Conservation (phyloP, 2,888 invertebrate genomes). For the Caenorhabditis sp. region DNA sequence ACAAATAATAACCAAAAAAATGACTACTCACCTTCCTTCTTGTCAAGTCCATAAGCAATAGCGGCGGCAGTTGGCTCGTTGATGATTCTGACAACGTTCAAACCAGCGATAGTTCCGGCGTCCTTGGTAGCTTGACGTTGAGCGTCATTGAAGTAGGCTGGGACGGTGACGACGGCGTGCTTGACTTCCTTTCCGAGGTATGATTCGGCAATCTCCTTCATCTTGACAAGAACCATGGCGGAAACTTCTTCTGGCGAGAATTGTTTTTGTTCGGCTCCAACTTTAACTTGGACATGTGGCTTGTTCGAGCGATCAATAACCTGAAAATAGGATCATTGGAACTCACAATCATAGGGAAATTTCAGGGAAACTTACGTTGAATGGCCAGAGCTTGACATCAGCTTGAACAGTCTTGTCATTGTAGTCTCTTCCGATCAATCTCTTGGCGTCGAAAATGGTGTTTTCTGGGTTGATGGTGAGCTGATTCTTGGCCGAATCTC, state of each 20-base stretch:
- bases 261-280: slow-evolving; percentile 81
- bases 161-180: slow-evolving; percentile 90
- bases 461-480: slow-evolving; percentile 98
- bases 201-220: slow-evolving; percentile 71
- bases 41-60: slow-evolving; percentile 70
- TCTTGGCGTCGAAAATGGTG: slow-evolving; percentile 97
- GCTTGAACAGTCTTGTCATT: slow-evolving; percentile 87
- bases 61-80: slow-evolving; percentile 80
- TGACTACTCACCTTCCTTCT: slow-evolving; percentile 68
- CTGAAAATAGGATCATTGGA: slow-evolving; percentile 8
- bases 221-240: slow-evolving; percentile 83
- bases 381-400: slow-evolving; percentile 96
- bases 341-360: neutral
- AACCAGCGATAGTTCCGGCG: slow-evolving; percentile 91
- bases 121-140: slow-evolving; percentile 86
- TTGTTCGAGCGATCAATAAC: slow-evolving; percentile 89
- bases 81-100: slow-evolving; percentile 77
- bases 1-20: slow-evolving; percentile 14
- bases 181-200: slow-evolving; percentile 79
- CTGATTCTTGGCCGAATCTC: slow-evolving; percentile 99
- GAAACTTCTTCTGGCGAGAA: slow-evolving; percentile 99
- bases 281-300: slow-evolving; percentile 87
- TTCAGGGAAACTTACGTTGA: slow-evolving; percentile 75
- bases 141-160: slow-evolving; percentile 98
- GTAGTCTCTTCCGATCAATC: slow-evolving; percentile 96